Conservation (phyloP, 2,888 invertebrate genomes). For the Epinotia nisella region DNA sequence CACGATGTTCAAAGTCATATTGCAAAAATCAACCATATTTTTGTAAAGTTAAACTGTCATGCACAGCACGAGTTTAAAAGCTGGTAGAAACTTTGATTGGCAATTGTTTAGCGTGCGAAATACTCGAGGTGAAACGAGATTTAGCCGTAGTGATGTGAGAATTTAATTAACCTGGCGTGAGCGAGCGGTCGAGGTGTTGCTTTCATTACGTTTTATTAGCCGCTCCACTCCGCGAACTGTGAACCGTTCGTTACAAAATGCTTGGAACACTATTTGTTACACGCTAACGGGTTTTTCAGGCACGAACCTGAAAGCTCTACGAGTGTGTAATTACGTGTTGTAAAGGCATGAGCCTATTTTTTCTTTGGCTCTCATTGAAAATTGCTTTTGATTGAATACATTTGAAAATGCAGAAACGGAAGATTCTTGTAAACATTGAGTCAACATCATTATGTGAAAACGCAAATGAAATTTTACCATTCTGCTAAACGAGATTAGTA, state of each 20-base stretch:
- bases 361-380: neutral
- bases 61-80: neutral
- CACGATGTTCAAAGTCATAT: neutral
- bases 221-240: conserved; percentile 44
- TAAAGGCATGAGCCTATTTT: neutral
- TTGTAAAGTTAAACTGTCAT: neutral
- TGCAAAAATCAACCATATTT: neutral
- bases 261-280: conserved; percentile 18
- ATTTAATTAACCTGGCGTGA: conserved; percentile 68
- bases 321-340: conserved; percentile 14
- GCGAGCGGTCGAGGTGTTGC: conserved; percentile 44
- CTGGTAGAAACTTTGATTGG: conserved; percentile 46
- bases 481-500: conserved; percentile 1
- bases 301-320: neutral
- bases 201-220: conserved; percentile 65
- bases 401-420: neutral
- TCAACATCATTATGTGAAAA: neutral
- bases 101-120: conserved; percentile 43
- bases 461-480: neutral
- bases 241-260: conserved; percentile 28
- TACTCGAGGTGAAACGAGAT: conserved; percentile 46
- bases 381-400: neutral
- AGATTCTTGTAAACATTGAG: neutral
- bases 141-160: conserved; percentile 59
- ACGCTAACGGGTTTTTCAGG: conserved; percentile 14